Base-by-base conservation (phyloP, 1,140 invertebrate genomes). In the Drosophila mayri region DNA sequence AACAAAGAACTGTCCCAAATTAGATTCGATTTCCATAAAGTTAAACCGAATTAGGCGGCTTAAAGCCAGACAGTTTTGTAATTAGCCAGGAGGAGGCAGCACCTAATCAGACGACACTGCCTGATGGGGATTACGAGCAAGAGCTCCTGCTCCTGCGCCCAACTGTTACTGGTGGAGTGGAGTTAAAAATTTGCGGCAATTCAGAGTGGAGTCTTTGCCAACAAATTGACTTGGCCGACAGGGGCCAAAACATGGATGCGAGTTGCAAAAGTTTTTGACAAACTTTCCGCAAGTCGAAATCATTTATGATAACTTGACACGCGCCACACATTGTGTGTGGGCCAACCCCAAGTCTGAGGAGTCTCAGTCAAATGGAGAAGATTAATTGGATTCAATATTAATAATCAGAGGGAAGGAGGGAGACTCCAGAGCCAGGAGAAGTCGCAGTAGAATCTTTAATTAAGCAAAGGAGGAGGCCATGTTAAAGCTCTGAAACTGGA, bases 361-460 rank as follows among this genome's bases (percentile, higher is more conserved):
- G 47, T 37, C 62, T 38, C 43, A 52, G 62, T 58, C 43, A 58
- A 76, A 66, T 59, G 62, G 41, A 57, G 74, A 76, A 60, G 74
- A 76, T 77, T 77, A 77, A 77, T 77, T 77, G 74, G 74, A 77
- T 77, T 76, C 73, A 60, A 77, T 77, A 77, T 76, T 77, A 76
- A 60, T 68, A 76, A 76, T 50, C 47, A 32, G 35, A 61, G 11
- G 16, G 43, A n/a, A n/a, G 10, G 35, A 20, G 61, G 20, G 20
- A 35, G 20, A 32, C 5, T 20, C 9, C 18, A 11, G 10, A 11
- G 6, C 10, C 41, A 44, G 47, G n/a, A n/a, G 1, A 14, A 50
- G 28, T 7, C 7, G 7, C 6, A 32, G 49, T 32, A 10, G 30
- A 28, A 30, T 52, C 38, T 25, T 22, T 76, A 76, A 76, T 76